Evolutionary conservation across 2,113 vertebrate genomes (phyloP), one percentile per base, ranked within the genome.

Genomic region (Engraulis encrasicolus): DNA sequence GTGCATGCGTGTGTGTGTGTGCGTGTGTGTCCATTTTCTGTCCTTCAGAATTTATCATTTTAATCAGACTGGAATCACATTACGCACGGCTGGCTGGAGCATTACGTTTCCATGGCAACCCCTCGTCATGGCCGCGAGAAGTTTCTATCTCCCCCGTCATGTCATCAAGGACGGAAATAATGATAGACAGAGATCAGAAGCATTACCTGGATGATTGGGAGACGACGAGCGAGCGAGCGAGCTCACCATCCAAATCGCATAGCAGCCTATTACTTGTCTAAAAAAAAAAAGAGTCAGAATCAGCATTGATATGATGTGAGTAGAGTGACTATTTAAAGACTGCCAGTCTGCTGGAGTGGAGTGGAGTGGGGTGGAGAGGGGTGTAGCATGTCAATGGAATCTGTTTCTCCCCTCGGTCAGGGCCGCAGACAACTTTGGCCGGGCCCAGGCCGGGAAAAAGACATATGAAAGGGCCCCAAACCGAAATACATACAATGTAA

Each of bases 51-150:
- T 74, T 34, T 14, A 71, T 71, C 27, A 34, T 74, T 74, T 74
- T 74, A 71, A 71, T 74, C 66, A 34, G 66, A 74, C 66, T 27
- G 4, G 17, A 74, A 74, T 34, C 66, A 36, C 34, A 74, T 74
- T 74, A 74, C 27, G 31, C 27, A 74, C 31, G 27, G 15, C 23
- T 71, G 61, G 27, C 61, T 0, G 9, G 2, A n/a, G n/a, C n/a
- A n/a, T n/a, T n/a, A n/a, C n/a, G 61, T 71, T 71, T 71, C 61
- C 14, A 71, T 71, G 61, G 61, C 9, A 71, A 71, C 61, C 27
- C 61, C 61, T 71, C 61, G 34, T n/a, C n/a, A n/a, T 31, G 11
- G 12, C 61, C 61, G 34, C 6, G 61, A 71, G 61, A 27, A 23
- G 61, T 34, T 12, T 31, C 61, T 12, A 2, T 71, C 15, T 71